A percentile compares a stretch with the other conserved stretches of the same genome.
These are phyloP conservation scores for Lutjanus argentimaculatus DNA, from an alignment of 2,797 vertebrate species.

Conservation along the genomic window DNA sequence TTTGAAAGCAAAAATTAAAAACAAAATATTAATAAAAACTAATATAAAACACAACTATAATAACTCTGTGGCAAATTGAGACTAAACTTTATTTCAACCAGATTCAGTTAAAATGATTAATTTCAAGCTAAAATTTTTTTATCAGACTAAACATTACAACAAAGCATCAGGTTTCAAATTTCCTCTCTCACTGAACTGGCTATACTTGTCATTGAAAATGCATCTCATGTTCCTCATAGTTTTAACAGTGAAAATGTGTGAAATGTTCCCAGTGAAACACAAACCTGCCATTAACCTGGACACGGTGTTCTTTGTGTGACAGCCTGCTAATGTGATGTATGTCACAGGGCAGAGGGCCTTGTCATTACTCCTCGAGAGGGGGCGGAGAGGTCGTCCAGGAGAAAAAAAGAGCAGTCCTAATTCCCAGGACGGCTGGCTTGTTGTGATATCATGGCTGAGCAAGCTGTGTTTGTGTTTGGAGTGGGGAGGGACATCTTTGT, in stretches of 20 bases:
- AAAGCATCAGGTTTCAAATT: conserved; percentile 38
- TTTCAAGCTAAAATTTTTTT: too few relatives aligned
- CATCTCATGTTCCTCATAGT: conserved; percentile 51
- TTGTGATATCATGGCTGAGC: conserved; percentile 74
- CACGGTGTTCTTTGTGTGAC: conserved; percentile 72
- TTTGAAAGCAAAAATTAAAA: too few relatives aligned
- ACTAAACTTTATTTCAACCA: conserved; percentile 3
- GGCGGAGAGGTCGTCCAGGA: conserved; percentile 45
- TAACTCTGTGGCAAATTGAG: too few relatives aligned
- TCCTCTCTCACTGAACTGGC: conserved; percentile 23
- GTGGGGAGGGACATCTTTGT: conserved; percentile 54
- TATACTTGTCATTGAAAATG: conserved; percentile 38
- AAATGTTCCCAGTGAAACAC: conserved; percentile 73
- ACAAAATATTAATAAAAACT: too few relatives aligned
- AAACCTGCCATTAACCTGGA: conserved; percentile 75
- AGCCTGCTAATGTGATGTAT: conserved; percentile 77
- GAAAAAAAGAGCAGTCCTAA: conserved; percentile 52
- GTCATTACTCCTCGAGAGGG: conserved; percentile 67
- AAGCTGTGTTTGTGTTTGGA: conserved; percentile 76
- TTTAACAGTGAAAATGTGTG: conserved; percentile 68
- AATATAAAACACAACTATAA: too few relatives aligned
- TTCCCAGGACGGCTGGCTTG: conserved; percentile 67
- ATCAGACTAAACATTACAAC: conserved; percentile 7
- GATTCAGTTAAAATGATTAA: neutral
- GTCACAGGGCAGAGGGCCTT: conserved; percentile 68